These are phyloP conservation scores for Aegithalos caudatus DNA, from an alignment of 2,113 vertebrate genomes.

Conservation along the genomic window DNA sequence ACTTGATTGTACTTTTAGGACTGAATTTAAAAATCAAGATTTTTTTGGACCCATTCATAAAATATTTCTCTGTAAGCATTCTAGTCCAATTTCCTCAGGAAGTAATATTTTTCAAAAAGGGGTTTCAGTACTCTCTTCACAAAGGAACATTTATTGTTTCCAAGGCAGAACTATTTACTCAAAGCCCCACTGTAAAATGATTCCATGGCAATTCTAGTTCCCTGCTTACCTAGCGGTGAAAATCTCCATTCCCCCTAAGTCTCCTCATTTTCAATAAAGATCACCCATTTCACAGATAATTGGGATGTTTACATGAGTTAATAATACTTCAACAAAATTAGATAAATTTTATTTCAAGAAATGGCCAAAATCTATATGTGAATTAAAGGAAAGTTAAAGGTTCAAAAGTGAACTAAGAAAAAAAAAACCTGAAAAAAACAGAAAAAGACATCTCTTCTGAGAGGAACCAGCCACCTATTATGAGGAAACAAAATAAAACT, in stretches of 20 bases:
- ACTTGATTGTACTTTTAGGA: not conserved
- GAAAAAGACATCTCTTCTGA: not conserved
- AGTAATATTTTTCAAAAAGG: not conserved
- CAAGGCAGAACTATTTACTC: not conserved
- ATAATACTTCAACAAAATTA: not conserved
- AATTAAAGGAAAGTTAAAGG: not conserved
- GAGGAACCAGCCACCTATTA: not conserved
- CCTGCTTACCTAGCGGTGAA: not conserved
- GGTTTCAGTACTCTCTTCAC: not conserved
- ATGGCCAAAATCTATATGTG: not conserved
- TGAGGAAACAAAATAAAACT: not conserved
- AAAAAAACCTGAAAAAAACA: accelerated
- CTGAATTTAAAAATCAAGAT: not conserved
- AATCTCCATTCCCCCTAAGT: not conserved
- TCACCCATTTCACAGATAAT: not conserved
- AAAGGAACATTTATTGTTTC: not conserved
- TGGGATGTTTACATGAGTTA: not conserved
- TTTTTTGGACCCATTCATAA: not conserved
- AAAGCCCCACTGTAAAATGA: not conserved
- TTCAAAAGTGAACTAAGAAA: not conserved
- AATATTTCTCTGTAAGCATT: not conserved
- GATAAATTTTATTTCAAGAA: not conserved
- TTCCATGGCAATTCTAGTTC: not conserved
- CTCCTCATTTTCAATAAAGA: not conserved
- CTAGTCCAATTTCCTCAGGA: not conserved